Percentiles rank a stretch among this genome's conserved stretches.
phyloP scores from a whole-genome alignment of 1,140 invertebrate species.

The Dendroctonus valens region DNA sequence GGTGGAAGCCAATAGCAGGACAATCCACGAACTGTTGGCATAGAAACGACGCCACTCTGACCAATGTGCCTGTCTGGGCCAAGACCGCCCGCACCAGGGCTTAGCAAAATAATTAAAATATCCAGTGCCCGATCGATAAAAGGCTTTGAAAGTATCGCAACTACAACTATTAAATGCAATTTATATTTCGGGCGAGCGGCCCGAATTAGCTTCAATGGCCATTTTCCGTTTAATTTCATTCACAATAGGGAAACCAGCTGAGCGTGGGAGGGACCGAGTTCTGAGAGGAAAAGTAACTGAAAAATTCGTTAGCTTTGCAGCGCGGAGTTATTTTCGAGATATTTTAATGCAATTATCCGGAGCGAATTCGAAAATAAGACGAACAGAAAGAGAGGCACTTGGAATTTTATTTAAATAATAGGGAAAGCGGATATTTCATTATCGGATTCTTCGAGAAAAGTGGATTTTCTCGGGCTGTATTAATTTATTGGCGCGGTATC shows the following conservation, averaged over 20 bases:
- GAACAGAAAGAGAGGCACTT: slow-evolving; percentile 1
- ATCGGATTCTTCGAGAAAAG: slow-evolving; percentile 7
- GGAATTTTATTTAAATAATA: slow-evolving; percentile 16
- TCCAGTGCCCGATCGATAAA: no score
- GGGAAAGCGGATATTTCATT: slow-evolving; percentile 12
- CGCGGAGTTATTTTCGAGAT: slow-evolving; percentile 9
- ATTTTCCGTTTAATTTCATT: slow-evolving; percentile 10
- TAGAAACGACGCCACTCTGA: no score
- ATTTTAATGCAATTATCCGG: slow-evolving; percentile 13
- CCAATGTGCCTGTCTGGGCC: no score
- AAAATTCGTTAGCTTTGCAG: slow-evolving; percentile 15
- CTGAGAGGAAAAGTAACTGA: slow-evolving; percentile 4
- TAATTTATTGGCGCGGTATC: slow-evolving; percentile 5
- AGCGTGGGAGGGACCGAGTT: neutral
- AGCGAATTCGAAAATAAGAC: slow-evolving; percentile 7
- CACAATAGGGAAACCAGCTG: slow-evolving; percentile 4
- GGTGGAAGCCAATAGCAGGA: no score
- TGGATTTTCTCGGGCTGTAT: slow-evolving; percentile 10
- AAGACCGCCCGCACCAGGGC: no score
- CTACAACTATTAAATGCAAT: no score
- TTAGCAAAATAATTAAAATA: no score
- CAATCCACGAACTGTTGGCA: no score
- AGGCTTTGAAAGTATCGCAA: no score
- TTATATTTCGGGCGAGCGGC: no score
- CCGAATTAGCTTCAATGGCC: slow-evolving; percentile 8